Conservation (phyloP, 2,888 invertebrate species). For the Drosophila rubida region DNA sequence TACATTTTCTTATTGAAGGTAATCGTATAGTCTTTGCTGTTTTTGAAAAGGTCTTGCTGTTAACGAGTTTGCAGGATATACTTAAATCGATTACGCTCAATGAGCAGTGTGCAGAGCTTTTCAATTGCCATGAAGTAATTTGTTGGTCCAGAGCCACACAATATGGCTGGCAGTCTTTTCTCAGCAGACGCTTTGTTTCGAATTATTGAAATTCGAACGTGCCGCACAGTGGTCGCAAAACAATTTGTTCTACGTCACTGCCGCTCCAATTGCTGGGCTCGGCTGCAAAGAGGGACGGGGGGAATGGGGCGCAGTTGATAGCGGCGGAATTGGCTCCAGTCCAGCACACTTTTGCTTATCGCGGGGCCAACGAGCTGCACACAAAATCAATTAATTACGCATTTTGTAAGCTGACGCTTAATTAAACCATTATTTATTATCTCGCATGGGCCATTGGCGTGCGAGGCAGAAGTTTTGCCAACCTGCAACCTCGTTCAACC, state of each 20-base stretch:
- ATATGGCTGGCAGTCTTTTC: not conserved
- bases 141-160: not conserved
- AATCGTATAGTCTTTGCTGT: no score
- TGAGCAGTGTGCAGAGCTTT: not conserved
- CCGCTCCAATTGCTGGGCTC: constrained; percentile 20
- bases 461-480: constrained; percentile 54
- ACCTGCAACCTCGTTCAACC: not conserved
- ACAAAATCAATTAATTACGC: constrained; percentile 71
- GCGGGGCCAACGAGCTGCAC: constrained; percentile 33
- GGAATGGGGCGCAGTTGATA: no score
- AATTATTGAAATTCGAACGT: not conserved
- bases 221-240: not conserved
- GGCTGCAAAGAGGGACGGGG: no score
- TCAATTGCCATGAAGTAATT: not conserved
- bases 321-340: not conserved
- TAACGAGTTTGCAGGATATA: not conserved
- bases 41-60: no score
- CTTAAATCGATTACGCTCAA: not conserved
- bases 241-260: constrained; percentile 3
- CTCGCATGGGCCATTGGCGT: constrained; percentile 59
- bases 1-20: no score
- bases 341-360: constrained; percentile 28
- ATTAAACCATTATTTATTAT: constrained; percentile 80
- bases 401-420: constrained; percentile 72
- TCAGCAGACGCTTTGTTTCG: not conserved